Evolutionary conservation across 2,113 vertebrate genomes (phyloP).

Genomic region (Nesoenas mayeri): DNA sequence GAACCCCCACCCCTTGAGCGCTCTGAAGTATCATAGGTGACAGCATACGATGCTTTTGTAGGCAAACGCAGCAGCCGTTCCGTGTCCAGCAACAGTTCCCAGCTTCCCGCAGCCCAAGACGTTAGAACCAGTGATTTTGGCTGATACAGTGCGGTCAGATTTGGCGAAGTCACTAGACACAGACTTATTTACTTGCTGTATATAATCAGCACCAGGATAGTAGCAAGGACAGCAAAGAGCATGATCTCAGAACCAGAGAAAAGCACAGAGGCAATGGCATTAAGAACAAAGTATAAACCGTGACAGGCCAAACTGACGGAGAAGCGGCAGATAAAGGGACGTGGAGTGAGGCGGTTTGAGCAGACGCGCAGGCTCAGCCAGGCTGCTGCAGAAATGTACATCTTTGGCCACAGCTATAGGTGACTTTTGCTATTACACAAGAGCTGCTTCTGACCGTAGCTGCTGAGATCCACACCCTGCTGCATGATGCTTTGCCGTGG

Average conservation of each 20-base stretch:
- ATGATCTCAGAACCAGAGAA: neutral
- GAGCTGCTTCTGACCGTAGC: neutral
- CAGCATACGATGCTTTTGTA: neutral
- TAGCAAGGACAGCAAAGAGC: neutral
- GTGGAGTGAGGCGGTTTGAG: neutral
- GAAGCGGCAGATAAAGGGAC: neutral
- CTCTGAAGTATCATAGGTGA: neutral
- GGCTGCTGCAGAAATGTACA: neutral
- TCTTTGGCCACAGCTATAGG: neutral
- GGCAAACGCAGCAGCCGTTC: neutral
- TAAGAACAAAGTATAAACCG: neutral
- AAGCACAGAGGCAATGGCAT: neutral
- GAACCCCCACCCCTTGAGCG: neutral
- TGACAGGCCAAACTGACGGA: neutral
- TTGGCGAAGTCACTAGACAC: neutral
- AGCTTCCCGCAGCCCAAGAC: neutral
- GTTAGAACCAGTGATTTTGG: neutral
- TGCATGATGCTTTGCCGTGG: conserved; percentile 46
- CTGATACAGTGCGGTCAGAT: fast-evolving
- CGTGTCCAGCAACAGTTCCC: neutral
- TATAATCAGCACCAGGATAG: neutral
- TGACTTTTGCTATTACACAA: neutral
- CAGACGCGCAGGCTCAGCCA: neutral
- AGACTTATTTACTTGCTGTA: neutral
- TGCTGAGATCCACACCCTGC: neutral